Evolutionary conservation across 1,140 invertebrate genomes (phyloP).

Genomic region (Protaetia brevitarsis): DNA sequence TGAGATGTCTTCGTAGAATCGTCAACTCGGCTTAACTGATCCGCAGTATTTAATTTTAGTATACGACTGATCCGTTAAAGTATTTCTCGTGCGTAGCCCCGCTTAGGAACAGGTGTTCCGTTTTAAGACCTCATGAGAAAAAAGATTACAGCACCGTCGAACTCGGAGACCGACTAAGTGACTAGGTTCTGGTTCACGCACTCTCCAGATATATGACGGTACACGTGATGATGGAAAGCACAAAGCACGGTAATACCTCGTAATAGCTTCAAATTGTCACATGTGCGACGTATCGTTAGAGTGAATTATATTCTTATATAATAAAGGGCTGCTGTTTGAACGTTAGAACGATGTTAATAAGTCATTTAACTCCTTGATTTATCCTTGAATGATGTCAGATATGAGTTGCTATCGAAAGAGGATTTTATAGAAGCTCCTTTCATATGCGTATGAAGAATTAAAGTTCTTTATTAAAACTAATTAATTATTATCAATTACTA

Average conservation of each 20-base stretch:
- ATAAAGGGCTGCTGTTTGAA: not conserved
- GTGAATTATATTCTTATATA: not conserved
- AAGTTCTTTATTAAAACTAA: too few species aligned
- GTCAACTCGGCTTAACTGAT: not conserved
- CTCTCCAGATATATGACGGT: not conserved
- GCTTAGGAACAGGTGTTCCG: slow-evolving; percentile 5
- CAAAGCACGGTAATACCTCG: not conserved
- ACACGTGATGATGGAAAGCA: not conserved
- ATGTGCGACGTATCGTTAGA: not conserved
- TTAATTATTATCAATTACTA: not conserved
- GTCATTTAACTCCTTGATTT: not conserved
- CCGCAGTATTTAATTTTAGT: slow-evolving; percentile 1
- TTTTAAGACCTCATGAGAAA: not conserved
- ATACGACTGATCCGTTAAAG: slow-evolving; percentile 6
- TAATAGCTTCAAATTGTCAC: not conserved
- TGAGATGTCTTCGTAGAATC: slow-evolving; percentile 4
- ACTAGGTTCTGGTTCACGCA: not conserved
- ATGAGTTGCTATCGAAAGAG: too few species aligned
- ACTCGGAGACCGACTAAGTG: not conserved
- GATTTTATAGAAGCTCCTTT: too few species aligned
- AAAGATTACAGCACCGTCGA: not conserved
- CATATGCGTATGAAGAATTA: too few species aligned
- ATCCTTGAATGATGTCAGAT: not conserved
- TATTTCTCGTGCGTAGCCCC: not conserved
- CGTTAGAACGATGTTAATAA: not conserved